Percentiles rank a stretch among this genome's conserved stretches.
These are phyloP conservation scores for Potamilus streckersoni DNA, from an alignment of 1,140 invertebrate genomes.

Conservation along the genomic window DNA sequence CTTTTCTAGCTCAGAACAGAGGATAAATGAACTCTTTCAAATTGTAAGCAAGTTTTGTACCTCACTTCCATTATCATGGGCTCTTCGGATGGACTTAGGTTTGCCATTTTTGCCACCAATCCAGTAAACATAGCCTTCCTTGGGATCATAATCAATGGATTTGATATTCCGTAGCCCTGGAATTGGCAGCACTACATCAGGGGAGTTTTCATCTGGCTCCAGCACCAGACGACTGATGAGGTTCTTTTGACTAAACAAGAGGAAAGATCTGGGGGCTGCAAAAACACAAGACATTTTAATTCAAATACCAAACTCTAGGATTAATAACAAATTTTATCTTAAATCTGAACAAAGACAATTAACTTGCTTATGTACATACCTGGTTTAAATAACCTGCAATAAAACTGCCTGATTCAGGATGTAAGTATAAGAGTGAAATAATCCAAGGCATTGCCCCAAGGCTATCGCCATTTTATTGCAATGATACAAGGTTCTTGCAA, in stretches of 20 bases:
- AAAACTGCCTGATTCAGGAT: no score
- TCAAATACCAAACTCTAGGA: background rate
- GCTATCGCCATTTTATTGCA: no score
- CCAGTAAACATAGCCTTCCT: constrained; percentile 83
- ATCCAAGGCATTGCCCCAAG: background rate
- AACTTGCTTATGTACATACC: no score
- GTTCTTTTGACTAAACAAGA: constrained; percentile 66
- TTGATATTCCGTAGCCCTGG: constrained; percentile 82
- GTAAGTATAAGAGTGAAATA: constrained; percentile 1
- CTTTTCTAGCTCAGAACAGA: no score
- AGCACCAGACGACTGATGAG: constrained; percentile 63
- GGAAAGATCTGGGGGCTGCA: constrained; percentile 65
- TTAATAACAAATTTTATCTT: background rate
- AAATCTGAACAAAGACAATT: background rate
- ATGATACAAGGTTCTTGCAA: no score
- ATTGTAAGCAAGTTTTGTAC: constrained; percentile 38
- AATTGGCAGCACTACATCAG: constrained; percentile 66
- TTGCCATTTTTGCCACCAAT: constrained; percentile 88
- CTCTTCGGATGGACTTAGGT: constrained; percentile 79
- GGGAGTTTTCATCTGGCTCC: constrained; percentile 44
- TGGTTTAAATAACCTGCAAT: no score
- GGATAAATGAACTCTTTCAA: no score
- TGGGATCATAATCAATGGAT: constrained; percentile 87
- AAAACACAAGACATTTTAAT: constrained; percentile 33
- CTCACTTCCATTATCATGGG: constrained; percentile 75